Evolutionary conservation across 2,888 invertebrate genomes (phyloP).

Genomic region (Eurois occulta): DNA sequence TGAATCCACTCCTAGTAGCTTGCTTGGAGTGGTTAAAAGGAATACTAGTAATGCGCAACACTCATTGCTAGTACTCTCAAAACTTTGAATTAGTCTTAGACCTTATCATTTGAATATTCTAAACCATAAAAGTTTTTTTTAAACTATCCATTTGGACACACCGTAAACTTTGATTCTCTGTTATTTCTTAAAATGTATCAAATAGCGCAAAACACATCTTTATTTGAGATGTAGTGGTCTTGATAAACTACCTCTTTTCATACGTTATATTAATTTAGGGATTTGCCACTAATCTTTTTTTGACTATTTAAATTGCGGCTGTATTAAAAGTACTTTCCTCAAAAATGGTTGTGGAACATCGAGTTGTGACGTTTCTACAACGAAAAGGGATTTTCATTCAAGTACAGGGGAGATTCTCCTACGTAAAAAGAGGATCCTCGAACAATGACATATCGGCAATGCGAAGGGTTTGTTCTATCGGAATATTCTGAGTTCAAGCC

Average conservation of each 20-base stretch:
- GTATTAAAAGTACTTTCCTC: background rate
- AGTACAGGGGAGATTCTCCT: background rate
- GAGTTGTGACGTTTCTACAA: background rate
- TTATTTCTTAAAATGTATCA: background rate
- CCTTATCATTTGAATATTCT: background rate
- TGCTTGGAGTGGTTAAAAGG: constrained; percentile 5
- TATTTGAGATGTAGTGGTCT: background rate
- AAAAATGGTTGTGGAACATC: background rate
- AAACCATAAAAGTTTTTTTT: background rate
- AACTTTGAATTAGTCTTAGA: background rate
- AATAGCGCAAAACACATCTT: background rate
- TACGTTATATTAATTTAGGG: background rate
- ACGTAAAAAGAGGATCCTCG: background rate
- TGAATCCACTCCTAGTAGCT: background rate
- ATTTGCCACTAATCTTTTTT: background rate
- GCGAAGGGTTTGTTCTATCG: too few relatives aligned
- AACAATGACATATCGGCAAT: background rate
- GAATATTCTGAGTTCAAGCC: background rate
- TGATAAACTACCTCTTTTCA: background rate
- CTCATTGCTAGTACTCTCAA: constrained; percentile 20
- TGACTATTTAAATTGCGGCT: background rate
- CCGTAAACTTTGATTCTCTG: background rate
- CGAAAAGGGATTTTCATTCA: background rate
- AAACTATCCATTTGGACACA: constrained; percentile 1
- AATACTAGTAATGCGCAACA: constrained; percentile 9